phyloP scores from a whole-genome alignment of 2,888 invertebrate species.

The Diabrotica balteata region DNA sequence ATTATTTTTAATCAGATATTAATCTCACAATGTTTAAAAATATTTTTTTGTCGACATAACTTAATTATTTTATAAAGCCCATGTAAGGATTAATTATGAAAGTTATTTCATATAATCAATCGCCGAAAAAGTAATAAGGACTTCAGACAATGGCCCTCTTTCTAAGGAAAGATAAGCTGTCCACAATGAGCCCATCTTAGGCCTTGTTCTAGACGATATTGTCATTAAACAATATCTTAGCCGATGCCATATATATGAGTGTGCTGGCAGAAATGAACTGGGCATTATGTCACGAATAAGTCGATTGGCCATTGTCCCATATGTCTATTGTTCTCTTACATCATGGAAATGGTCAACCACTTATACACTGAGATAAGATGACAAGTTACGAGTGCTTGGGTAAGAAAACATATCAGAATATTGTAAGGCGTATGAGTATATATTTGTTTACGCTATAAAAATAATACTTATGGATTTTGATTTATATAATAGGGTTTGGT shows the following conservation, averaged over 20 bases:
- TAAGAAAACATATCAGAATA: no score
- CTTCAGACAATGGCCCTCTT: slow-evolving; percentile 40
- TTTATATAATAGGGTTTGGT: no score
- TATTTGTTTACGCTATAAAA: no score
- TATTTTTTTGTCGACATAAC: no score
- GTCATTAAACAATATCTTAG: slow-evolving; percentile 61
- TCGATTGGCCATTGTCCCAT: slow-evolving; percentile 59
- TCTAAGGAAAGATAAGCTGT: slow-evolving; percentile 40
- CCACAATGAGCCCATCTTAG: slow-evolving; percentile 50
- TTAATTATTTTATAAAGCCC: not conserved
- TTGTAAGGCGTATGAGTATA: no score
- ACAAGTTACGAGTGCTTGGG: no score
- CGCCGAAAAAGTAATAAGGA: slow-evolving; percentile 52
- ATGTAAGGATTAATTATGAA: slow-evolving; percentile 54
- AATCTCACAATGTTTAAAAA: no score
- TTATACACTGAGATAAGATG: slow-evolving; percentile 20
- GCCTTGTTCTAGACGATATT: slow-evolving; percentile 58
- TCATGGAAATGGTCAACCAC: slow-evolving; percentile 47
- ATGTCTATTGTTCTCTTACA: slow-evolving; percentile 57
- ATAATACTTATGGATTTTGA: no score
- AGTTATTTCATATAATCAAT: slow-evolving; percentile 54
- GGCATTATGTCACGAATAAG: slow-evolving; percentile 59
- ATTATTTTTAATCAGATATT: no score
- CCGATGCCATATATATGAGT: slow-evolving; percentile 60
- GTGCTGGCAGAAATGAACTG: slow-evolving; percentile 48